Evolutionary conservation across 2,888 invertebrate genomes (phyloP).

Genomic region (Noctua janthina): DNA sequence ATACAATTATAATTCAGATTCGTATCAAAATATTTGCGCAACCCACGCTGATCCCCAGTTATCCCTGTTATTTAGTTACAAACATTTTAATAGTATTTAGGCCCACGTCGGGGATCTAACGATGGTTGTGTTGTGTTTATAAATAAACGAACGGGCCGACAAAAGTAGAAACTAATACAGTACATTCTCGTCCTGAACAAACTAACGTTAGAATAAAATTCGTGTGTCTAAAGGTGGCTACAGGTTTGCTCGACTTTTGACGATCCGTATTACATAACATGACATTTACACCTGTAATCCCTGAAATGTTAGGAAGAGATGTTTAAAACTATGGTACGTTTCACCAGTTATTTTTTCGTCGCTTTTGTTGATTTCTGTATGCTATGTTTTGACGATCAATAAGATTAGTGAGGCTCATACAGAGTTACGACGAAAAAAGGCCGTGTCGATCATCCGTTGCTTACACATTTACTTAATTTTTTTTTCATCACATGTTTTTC

Average conservation of each 20-base stretch:
- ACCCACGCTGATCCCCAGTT: slow-evolving; percentile 26
- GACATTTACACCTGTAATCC: background rate
- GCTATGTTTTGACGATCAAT: too few relatives aligned
- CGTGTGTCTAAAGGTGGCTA: background rate
- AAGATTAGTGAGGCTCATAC: background rate
- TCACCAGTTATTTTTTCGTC: background rate
- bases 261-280: background rate
- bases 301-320: background rate
- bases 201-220: background rate
- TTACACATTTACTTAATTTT: background rate
- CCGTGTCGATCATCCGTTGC: background rate
- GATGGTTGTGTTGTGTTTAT: slow-evolving; percentile 12
- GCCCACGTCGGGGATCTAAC: background rate
- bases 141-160: background rate
- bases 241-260: background rate
- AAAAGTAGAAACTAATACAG: background rate
- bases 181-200: background rate
- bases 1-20: slow-evolving; percentile 20
- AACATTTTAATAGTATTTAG: slow-evolving; percentile 50
- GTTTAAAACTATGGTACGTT: background rate
- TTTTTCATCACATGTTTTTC: background rate
- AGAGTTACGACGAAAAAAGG: background rate
- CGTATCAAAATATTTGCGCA: slow-evolving; percentile 40
- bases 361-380: background rate
- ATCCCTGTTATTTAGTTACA: slow-evolving; percentile 33